Conservation (phyloP, 2,113 vertebrate genomes). For the Symphodus melops region DNA sequence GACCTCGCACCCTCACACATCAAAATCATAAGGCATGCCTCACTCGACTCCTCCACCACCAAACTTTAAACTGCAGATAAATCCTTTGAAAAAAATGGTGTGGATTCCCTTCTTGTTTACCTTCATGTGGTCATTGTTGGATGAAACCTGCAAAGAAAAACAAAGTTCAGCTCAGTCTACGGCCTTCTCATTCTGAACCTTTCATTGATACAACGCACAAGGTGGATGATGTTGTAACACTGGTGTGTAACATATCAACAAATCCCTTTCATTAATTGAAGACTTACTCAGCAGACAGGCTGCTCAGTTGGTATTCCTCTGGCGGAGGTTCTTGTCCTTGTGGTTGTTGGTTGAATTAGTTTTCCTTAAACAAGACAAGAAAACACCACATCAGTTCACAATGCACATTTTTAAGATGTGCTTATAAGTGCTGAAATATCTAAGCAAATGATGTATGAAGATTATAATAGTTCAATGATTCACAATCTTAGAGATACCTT, state of each 20-base stretch:
- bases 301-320: constrained; percentile 97
- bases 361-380: constrained; percentile 86
- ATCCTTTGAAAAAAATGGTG: constrained; percentile 62
- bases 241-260: constrained; percentile 27
- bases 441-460: too few species aligned
- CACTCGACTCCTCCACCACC: constrained; percentile 80
- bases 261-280: constrained; percentile 49
- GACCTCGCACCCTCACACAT: constrained; percentile 82
- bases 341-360: constrained; percentile 99
- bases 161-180: background rate
- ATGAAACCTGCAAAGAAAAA: constrained; percentile 70
- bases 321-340: constrained; percentile 99
- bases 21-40: constrained; percentile 97
- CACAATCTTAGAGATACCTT: too few species aligned
- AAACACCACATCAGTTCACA: constrained; percentile 40
- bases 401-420: background rate
- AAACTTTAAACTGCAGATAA: constrained; percentile 74
- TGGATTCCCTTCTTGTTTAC: constrained; percentile 73
- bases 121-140: constrained; percentile 80
- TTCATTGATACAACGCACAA: background rate
- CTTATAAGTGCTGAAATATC: background rate
- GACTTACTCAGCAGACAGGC: constrained; percentile 79
- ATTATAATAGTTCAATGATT: too few species aligned
- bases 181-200: background rate
- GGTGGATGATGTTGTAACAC: constrained; percentile 15